Evolutionary conservation across 2,113 vertebrate species (phyloP).

Genomic region (Forbesichthys papilliferus): DNA sequence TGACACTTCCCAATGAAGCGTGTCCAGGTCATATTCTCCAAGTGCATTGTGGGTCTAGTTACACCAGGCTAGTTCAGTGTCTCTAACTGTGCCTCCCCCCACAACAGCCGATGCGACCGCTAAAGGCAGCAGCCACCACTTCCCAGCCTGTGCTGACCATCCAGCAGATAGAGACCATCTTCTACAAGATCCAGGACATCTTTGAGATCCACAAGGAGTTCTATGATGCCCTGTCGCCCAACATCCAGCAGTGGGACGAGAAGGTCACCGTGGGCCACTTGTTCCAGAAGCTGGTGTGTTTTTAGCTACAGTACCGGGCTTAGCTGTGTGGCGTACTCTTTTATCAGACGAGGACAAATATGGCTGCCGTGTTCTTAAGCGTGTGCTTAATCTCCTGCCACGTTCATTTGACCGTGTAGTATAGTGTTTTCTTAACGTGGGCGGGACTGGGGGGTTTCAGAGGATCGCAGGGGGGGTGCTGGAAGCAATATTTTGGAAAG

Average conservation of each 20-base stretch:
- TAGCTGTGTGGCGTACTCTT: neutral
- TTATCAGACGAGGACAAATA: neutral
- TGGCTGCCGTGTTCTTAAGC: too few relatives aligned
- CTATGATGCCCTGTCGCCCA: constrained; percentile 89
- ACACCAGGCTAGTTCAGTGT: too few relatives aligned
- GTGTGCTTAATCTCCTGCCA: too few relatives aligned
- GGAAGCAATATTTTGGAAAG: too few relatives aligned
- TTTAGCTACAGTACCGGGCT: neutral
- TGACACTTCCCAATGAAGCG: too few relatives aligned
- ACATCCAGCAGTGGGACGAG: constrained; percentile 96
- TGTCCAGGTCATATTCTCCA: too few relatives aligned
- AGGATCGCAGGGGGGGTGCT: too few relatives aligned
- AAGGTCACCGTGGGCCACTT: constrained; percentile 93
- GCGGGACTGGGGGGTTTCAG: too few relatives aligned
- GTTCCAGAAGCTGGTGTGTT: constrained; percentile 95
- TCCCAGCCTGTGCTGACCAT: constrained; percentile 95
- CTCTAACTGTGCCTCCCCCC: neutral
- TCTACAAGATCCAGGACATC: constrained; percentile 98
- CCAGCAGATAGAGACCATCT: constrained; percentile 96
- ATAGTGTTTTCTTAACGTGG: too few relatives aligned
- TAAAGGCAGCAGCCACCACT: constrained; percentile 93
- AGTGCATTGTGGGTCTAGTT: too few relatives aligned
- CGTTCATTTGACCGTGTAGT: too few relatives aligned
- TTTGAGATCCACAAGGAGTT: constrained; percentile 97
- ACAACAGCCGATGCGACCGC: constrained; percentile 90